These are phyloP conservation scores for Bombyx huttoni DNA, from an alignment of 2,888 invertebrate genomes.

Conservation along the genomic window DNA sequence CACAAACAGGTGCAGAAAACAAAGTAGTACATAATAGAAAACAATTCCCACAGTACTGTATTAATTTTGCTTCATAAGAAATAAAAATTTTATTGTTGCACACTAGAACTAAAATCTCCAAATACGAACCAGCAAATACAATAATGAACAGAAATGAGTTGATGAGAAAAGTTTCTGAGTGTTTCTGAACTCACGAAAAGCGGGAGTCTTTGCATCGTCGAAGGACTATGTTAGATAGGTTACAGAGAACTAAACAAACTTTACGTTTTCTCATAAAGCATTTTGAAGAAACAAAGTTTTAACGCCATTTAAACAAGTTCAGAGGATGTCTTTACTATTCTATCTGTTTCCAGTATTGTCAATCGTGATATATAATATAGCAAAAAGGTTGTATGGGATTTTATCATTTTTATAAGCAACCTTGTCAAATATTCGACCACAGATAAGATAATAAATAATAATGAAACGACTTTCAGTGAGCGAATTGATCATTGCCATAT, in stretches of 20 bases:
- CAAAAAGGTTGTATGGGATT: too few species aligned
- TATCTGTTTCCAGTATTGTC: too few species aligned
- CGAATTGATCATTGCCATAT: slow-evolving; percentile 25
- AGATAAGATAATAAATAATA: not conserved
- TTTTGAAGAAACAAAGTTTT: slow-evolving; percentile 14
- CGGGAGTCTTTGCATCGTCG: slow-evolving; percentile 42
- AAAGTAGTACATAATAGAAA: slow-evolving; percentile 11
- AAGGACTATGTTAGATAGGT: slow-evolving; percentile 15
- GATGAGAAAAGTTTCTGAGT: slow-evolving; percentile 32
- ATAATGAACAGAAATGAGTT: slow-evolving; percentile 11
- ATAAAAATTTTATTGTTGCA: not conserved
- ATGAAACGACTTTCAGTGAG: not conserved
- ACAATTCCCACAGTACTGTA: slow-evolving; percentile 5
- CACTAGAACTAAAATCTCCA: slow-evolving; percentile 16
- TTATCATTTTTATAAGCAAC: too few species aligned
- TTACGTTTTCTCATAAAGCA: slow-evolving; percentile 32
- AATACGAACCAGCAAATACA: not conserved
- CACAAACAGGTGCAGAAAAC: slow-evolving; percentile 17
- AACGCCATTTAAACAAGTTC: slow-evolving; percentile 24
- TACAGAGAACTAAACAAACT: slow-evolving; percentile 38
- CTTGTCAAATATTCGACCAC: too few species aligned
- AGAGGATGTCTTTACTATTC: not conserved
- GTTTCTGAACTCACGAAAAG: slow-evolving; percentile 39
- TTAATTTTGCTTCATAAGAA: not conserved
- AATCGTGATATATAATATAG: too few species aligned